Percentiles rank a stretch among this genome's conserved stretches.
Conservation (phyloP, 2,113 vertebrate genomes). For the Piprites chloris region DNA sequence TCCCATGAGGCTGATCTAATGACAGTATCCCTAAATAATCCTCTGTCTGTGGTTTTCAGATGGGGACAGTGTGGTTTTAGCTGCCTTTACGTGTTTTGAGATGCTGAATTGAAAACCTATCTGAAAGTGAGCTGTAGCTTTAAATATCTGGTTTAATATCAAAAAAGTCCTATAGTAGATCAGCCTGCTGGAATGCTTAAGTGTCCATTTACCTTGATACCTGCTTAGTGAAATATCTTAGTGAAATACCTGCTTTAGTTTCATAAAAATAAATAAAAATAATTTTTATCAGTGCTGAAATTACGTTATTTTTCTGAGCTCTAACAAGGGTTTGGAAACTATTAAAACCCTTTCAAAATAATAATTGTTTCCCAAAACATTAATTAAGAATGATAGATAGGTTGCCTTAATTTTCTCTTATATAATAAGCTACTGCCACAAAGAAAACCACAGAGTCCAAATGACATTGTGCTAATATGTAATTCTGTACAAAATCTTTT, state of each 20-base stretch:
- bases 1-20: neutral
- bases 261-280: too few species aligned
- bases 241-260: too few species aligned
- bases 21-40: neutral
- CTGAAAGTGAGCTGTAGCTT: neutral
- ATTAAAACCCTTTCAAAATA: neutral
- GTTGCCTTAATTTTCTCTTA: neutral
- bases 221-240: neutral
- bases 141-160: neutral
- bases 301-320: neutral
- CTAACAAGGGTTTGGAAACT: neutral
- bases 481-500: neutral
- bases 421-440: neutral
- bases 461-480: neutral
- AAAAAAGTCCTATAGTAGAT: neutral
- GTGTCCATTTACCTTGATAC: neutral
- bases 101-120: neutral
- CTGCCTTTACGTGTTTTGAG: neutral
- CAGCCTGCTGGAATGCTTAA: neutral
- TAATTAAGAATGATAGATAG: conserved; percentile 41
- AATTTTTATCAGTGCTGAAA: neutral
- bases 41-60: neutral
- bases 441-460: neutral
- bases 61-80: neutral
- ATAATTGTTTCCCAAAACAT: neutral